Percentiles rank a stretch among this genome's conserved stretches.
These are phyloP conservation scores for Drosophila paulistorum DNA, from an alignment of 1,140 invertebrate genomes.

Conservation along the genomic window DNA sequence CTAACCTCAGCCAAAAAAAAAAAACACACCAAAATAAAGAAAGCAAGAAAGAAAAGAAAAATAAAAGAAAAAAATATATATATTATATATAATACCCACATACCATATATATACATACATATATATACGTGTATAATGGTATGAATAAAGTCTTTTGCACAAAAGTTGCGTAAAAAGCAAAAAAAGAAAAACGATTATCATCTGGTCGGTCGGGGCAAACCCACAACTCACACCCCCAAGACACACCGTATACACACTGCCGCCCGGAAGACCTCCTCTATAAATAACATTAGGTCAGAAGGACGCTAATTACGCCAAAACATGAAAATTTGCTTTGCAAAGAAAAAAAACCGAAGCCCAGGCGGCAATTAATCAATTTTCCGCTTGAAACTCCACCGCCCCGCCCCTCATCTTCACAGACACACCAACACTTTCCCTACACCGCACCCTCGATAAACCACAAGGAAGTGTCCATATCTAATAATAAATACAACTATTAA, in stretches of 20 bases:
- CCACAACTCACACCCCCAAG: background rate
- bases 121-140: background rate
- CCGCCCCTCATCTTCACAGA: background rate
- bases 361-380: constrained; percentile 78
- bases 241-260: background rate
- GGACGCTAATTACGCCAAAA: constrained; percentile 74
- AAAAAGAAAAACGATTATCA: constrained; percentile 72
- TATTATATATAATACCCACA: background rate
- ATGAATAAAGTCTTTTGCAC: constrained; percentile 8
- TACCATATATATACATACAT: background rate
- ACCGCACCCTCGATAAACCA: no score
- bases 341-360: constrained; percentile 41
- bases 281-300: constrained; percentile 68
- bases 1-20: constrained; percentile 47
- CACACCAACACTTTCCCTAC: background rate
- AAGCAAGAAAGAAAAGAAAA: constrained; percentile 23
- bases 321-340: constrained; percentile 74
- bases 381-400: constrained; percentile 62
- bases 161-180: constrained; percentile 47
- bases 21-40: constrained; percentile 32
- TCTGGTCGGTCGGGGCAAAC: constrained; percentile 18
- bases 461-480: constrained; percentile 62
- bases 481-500: constrained; percentile 16
- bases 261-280: constrained; percentile 32
- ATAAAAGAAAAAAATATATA: constrained; percentile 30